Evolutionary conservation across 2,797 vertebrate genomes (phyloP).

Genomic region (Amblyraja radiata): DNA sequence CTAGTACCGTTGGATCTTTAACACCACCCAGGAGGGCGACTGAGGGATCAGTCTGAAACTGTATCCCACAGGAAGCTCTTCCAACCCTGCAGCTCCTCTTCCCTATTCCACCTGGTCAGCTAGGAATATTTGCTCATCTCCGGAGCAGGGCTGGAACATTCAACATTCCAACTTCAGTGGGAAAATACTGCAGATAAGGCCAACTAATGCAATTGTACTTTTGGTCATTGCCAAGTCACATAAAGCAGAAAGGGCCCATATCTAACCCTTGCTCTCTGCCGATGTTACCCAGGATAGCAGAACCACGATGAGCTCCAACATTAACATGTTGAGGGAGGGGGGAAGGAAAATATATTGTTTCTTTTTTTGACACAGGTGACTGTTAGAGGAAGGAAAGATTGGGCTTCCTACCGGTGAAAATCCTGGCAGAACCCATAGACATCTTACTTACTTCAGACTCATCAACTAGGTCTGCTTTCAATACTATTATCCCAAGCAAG

Average conservation of each 20-base stretch:
- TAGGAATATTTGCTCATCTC: background rate
- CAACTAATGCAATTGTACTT: too few species aligned
- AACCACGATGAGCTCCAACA: background rate
- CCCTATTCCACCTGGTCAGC: background rate
- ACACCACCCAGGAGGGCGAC: background rate
- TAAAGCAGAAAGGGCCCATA: background rate
- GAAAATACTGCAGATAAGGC: too few species aligned
- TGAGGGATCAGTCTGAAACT: background rate
- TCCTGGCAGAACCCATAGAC: background rate
- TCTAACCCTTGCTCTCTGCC: background rate
- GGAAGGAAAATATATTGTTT: background rate
- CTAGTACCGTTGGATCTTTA: background rate
- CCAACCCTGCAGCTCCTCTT: background rate
- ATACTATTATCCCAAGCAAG: too few species aligned
- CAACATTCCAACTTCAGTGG: background rate
- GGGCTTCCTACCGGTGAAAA: background rate
- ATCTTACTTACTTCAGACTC: background rate
- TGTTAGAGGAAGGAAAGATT: background rate
- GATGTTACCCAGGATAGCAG: background rate
- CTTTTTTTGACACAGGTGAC: background rate
- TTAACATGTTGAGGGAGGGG: too few species aligned
- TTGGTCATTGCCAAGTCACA: background rate
- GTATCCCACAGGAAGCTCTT: background rate
- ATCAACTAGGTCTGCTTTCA: too few species aligned
- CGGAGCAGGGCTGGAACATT: background rate